Conservation (phyloP, 2,113 vertebrate species). For the Corvus moneduloides region DNA sequence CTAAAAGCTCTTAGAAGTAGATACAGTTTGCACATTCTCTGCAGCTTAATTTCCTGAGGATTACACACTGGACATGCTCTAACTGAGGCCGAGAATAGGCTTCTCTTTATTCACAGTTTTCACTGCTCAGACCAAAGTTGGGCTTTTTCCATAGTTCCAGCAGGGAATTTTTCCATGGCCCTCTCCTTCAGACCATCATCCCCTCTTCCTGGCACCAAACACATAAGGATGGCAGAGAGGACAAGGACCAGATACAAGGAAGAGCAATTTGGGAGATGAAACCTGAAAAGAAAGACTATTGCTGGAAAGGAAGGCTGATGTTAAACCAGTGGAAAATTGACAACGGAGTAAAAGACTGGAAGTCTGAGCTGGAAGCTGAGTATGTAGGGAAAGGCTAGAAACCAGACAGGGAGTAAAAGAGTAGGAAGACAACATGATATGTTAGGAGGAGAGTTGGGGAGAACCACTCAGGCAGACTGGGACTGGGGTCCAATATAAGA, state of each 20-base stretch:
- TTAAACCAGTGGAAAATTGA: not conserved
- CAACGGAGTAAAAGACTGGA: not conserved
- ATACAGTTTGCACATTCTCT: conserved; percentile 2
- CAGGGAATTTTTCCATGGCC: not conserved
- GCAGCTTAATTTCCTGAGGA: conserved; percentile 21
- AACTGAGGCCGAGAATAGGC: not conserved
- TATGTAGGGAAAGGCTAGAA: not conserved
- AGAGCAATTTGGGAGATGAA: not conserved
- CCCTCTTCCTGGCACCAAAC: not conserved
- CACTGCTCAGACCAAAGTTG: not conserved
- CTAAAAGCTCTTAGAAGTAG: conserved; percentile 4
- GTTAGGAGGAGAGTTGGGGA: not conserved
- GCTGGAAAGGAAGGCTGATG: not conserved
- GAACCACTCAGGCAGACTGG: not conserved
- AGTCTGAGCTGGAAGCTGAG: not conserved
- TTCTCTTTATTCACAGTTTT: not conserved
- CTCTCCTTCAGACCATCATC: not conserved
- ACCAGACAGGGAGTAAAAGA: not conserved
- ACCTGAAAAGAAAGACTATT: not conserved
- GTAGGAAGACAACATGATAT: not conserved
- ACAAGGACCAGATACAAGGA: not conserved
- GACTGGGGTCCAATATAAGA: not conserved
- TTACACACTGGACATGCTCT: conserved; percentile 12
- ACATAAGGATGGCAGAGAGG: not conserved
- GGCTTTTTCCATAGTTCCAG: not conserved